phyloP scores from a whole-genome alignment of 37 sponge, comb jelly and placozoan genomes.

The Axinella damicornis region DNA sequence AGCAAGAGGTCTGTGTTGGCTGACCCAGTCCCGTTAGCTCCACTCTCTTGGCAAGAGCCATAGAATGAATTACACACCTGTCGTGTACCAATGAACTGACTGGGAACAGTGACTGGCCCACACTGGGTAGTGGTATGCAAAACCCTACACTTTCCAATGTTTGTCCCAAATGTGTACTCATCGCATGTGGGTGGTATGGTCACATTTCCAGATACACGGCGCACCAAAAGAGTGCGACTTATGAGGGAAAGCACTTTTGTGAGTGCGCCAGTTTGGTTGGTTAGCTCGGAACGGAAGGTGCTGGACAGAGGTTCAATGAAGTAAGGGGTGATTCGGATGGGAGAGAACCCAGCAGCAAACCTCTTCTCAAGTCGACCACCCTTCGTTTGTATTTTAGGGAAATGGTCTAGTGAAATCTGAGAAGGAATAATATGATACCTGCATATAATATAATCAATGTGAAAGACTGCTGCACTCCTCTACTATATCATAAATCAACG shows the following conservation, averaged over 20 bases:
- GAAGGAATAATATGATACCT: too few species aligned
- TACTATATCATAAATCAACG: too few species aligned
- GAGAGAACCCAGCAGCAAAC: too few species aligned
- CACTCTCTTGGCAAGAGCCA: neutral
- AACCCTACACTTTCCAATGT: constrained; percentile 4
- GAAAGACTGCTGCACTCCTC: too few species aligned
- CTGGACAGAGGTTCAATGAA: neutral
- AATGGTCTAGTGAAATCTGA: too few species aligned
- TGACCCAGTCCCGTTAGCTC: constrained; percentile 3
- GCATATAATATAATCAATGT: too few species aligned
- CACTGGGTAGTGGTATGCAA: neutral
- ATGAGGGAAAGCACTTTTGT: neutral
- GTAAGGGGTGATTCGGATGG: neutral
- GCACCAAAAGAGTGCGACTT: neutral
- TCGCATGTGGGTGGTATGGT: neutral
- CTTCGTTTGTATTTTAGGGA: too few species aligned
- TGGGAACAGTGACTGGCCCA: neutral
- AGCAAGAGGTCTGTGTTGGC: constrained; percentile 1
- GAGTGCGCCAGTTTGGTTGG: neutral
- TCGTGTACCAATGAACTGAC: neutral
- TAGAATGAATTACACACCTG: neutral
- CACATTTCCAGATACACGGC: neutral
- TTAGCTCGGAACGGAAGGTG: neutral
- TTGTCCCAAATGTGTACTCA: neutral
- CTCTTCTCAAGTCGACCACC: too few species aligned